These are phyloP conservation scores for Thecophora atra DNA, from an alignment of 2,888 invertebrate genomes.

Conservation along the genomic window DNA sequence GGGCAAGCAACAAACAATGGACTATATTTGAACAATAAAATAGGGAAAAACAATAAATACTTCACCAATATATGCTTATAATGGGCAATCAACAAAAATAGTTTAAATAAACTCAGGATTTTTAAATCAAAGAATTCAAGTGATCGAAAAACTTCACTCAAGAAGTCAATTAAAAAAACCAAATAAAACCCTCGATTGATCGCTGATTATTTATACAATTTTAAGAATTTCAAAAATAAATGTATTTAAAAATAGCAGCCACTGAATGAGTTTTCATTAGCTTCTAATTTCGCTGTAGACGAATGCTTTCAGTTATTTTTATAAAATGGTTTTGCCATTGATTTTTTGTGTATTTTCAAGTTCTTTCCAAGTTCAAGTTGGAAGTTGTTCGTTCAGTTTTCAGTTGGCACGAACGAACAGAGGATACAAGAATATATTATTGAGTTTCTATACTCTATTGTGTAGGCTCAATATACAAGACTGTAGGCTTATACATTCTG, in stretches of 20 bases:
- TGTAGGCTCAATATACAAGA: no score
- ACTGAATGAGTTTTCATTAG: neutral
- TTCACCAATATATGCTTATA: no score
- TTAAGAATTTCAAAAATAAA: neutral
- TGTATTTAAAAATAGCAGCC: neutral
- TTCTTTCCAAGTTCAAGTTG: constrained; percentile 48
- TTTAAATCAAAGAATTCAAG: neutral
- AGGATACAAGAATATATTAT: no score
- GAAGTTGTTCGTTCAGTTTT: neutral
- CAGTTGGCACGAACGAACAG: no score
- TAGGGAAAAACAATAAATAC: no score
- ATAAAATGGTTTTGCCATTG: constrained; percentile 7
- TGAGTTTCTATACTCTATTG: no score
- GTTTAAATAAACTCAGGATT: no score
- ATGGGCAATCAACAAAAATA: no score
- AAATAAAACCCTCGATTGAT: neutral
- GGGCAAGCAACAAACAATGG: no score
- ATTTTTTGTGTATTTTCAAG: constrained; percentile 17
- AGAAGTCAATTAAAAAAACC: neutral
- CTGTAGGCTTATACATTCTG: no score
- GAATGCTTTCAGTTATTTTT: neutral
- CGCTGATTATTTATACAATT: neutral
- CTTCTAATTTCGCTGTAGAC: neutral
- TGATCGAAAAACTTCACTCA: no score
- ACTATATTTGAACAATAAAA: no score